A percentile compares a stretch with the other conserved stretches of the same genome.
Evolutionary conservation across 2,797 vertebrate genomes (phyloP).

Genomic region (Rhabdophis nuchalis): DNA sequence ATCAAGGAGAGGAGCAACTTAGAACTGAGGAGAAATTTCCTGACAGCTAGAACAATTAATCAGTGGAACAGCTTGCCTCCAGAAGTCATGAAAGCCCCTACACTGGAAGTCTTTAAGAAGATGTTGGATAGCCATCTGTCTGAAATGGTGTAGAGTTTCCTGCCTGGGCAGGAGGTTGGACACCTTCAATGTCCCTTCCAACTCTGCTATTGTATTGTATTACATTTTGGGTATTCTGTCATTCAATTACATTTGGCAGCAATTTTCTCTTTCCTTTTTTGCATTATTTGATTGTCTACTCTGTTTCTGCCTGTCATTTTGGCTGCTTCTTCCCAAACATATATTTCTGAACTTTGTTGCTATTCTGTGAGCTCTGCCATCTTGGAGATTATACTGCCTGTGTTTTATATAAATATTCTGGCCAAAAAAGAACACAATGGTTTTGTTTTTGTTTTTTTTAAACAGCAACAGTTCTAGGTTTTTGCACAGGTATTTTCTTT

Average conservation of each 20-base stretch:
- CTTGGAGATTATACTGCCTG: not conserved
- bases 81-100: too few relatives aligned
- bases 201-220: too few relatives aligned
- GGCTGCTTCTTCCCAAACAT: not conserved
- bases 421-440: not conserved
- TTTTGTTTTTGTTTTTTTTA: not conserved
- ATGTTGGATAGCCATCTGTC: too few relatives aligned
- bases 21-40: too few relatives aligned
- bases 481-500: not conserved
- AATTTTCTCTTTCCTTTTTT: not conserved
- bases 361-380: not conserved
- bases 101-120: too few relatives aligned
- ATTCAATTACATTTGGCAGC: not conserved
- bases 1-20: too few relatives aligned
- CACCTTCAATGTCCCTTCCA: too few relatives aligned
- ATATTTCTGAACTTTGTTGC: not conserved
- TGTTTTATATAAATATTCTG: not conserved
- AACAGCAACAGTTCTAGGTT: not conserved
- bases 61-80: too few relatives aligned
- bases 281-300: not conserved
- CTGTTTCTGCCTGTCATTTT: not conserved
- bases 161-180: too few relatives aligned
- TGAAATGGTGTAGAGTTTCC: too few relatives aligned
- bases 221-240: too few relatives aligned
- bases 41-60: too few relatives aligned